Evolutionary conservation across 2,113 vertebrate genomes (phyloP).

Genomic region (Raja brachyura): DNA sequence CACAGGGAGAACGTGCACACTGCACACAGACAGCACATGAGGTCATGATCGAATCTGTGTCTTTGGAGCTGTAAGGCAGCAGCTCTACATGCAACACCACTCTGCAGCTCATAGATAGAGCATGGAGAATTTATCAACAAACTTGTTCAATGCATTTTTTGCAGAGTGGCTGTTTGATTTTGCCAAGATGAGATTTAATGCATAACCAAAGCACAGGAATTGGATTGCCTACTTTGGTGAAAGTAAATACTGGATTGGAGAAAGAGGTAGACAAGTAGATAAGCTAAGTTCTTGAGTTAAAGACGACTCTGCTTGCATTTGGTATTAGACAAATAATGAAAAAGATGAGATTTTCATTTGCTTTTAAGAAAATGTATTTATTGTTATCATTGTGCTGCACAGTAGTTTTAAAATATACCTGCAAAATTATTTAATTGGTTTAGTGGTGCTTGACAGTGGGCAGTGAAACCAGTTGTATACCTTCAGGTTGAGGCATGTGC

Average conservation of each 20-base stretch:
- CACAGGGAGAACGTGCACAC: too few species aligned
- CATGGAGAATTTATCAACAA: neutral
- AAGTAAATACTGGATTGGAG: neutral
- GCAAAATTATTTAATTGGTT: neutral
- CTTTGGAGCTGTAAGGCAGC: neutral
- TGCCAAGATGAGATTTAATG: neutral
- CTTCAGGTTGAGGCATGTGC: neutral
- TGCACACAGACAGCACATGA: too few species aligned
- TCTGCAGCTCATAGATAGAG: too few species aligned
- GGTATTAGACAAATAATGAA: too few species aligned
- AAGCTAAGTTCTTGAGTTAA: neutral
- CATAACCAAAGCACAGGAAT: neutral
- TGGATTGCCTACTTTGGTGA: neutral
- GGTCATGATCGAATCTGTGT: too few species aligned
- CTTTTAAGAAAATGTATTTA: neutral
- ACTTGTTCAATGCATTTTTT: neutral
- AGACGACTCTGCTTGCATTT: neutral
- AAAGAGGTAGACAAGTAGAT: neutral
- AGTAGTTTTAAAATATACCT: neutral
- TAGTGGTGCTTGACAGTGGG: neutral
- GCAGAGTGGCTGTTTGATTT: neutral
- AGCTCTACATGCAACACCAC: too few species aligned
- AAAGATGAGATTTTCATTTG: neutral
- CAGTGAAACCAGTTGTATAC: neutral
- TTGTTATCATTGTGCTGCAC: neutral